phyloP scores from a whole-genome alignment of 2,113 vertebrate genomes.

The Thunnus maccoyii region DNA sequence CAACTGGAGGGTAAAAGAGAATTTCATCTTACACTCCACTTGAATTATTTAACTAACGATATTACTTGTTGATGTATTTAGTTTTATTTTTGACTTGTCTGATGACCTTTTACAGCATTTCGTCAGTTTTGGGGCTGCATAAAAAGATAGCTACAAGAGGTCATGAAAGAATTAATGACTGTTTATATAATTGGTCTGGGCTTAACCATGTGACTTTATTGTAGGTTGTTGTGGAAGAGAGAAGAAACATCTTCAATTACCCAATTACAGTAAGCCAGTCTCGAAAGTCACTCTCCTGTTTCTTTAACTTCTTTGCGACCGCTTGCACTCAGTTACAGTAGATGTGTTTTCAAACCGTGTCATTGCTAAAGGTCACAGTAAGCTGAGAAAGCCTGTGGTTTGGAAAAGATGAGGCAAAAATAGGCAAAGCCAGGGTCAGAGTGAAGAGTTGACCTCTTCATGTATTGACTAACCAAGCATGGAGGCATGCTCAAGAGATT shows the following conservation, averaged over 20 bases:
- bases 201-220: no score
- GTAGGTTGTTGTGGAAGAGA: background rate
- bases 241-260: background rate
- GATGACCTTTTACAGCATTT: no score
- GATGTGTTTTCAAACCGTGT: slow-evolving; percentile 12
- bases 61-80: no score
- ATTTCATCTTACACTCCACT: no score
- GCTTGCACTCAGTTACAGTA: slow-evolving; percentile 24
- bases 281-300: slow-evolving; percentile 7
- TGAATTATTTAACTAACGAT: no score
- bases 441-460: background rate
- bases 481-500: background rate
- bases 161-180: no score
- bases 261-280: background rate
- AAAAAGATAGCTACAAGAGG: no score
- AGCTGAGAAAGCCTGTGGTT: slow-evolving; percentile 47
- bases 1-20: no score
- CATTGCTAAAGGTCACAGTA: slow-evolving; percentile 37
- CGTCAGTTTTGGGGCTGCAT: no score
- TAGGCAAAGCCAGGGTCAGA: background rate
- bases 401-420: slow-evolving; percentile 39
- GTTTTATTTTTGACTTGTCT: no score
- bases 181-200: no score
- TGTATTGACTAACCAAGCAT: background rate
- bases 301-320: slow-evolving; percentile 9